phyloP scores from a whole-genome alignment of 2,888 invertebrate genomes.

The Tethea ocularis region DNA sequence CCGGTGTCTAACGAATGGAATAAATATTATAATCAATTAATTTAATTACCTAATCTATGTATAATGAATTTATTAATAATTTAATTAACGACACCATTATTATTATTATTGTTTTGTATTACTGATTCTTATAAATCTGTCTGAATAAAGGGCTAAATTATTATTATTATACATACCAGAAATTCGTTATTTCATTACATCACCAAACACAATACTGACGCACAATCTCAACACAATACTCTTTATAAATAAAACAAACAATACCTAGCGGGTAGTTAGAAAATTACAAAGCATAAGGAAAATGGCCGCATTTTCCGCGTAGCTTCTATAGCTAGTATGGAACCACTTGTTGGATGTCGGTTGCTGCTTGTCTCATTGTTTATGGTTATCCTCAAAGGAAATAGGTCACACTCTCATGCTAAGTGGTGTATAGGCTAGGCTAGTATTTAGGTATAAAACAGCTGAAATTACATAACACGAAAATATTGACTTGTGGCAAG shows the following conservation, averaged over 20 bases:
- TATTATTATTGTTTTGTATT: too few species aligned
- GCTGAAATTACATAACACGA: too few species aligned
- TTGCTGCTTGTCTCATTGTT: background rate
- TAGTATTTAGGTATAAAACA: too few species aligned
- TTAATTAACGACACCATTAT: too few species aligned
- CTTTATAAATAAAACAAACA: constrained; percentile 1
- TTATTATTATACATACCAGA: background rate
- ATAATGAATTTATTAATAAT: too few species aligned
- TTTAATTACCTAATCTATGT: too few species aligned
- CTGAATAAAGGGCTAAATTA: too few species aligned
- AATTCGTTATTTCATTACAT: background rate
- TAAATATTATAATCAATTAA: too few species aligned
- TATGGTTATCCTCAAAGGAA: background rate
- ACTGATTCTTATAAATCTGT: too few species aligned
- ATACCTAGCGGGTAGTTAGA: background rate
- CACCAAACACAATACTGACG: background rate
- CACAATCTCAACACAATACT: background rate
- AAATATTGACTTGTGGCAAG: too few species aligned
- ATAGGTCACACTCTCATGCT: background rate
- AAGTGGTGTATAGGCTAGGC: background rate
- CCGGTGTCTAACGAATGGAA: too few species aligned
- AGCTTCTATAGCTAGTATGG: background rate
- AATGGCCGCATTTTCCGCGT: background rate
- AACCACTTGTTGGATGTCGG: background rate
- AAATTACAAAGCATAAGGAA: background rate